These are phyloP conservation scores for Marisa cornuarietis DNA, from an alignment of 1,140 invertebrate species.

Conservation along the genomic window DNA sequence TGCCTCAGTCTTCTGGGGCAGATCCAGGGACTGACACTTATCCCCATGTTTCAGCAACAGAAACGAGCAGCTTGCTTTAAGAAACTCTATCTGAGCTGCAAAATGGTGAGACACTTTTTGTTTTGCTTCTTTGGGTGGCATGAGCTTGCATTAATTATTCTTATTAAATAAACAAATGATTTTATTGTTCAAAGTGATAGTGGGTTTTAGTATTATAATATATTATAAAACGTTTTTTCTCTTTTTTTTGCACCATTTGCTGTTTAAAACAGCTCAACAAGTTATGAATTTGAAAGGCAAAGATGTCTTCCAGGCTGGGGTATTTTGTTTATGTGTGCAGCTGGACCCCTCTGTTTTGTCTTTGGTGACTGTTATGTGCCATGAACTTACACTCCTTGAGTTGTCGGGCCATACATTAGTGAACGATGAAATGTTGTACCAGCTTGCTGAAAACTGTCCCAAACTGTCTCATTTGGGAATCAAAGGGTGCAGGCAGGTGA, in stretches of 20 bases:
- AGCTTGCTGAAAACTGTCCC: conserved; percentile 49
- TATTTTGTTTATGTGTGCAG: conserved; percentile 29
- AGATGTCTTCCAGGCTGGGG: too few species aligned
- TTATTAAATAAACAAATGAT: neutral
- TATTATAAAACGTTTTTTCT: too few species aligned
- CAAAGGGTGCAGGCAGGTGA: conserved; percentile 60
- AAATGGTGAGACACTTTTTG: conserved; percentile 47
- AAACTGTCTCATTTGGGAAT: conserved; percentile 49
- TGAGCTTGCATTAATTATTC: neutral
- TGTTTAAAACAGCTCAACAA: neutral
- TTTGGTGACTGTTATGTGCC: conserved; percentile 41
- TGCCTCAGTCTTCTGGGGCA: conserved; percentile 49
- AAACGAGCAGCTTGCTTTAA: conserved; percentile 41
- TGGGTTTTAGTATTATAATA: too few species aligned
- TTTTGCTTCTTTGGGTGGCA: too few species aligned
- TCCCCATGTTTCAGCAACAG: conserved; percentile 47
- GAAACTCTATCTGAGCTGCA: conserved; percentile 48
- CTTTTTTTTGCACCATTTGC: neutral
- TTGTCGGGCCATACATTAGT: conserved; percentile 50
- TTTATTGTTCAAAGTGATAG: neutral
- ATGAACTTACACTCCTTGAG: conserved; percentile 52
- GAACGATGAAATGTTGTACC: conserved; percentile 47
- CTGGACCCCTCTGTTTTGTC: conserved; percentile 44
- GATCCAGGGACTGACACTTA: conserved; percentile 44
- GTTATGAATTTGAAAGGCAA: too few species aligned